Evolutionary conservation across 1,140 invertebrate species (phyloP), one percentile per base, ranked within the genome.

Genomic region (Drosophila persimilis): DNA sequence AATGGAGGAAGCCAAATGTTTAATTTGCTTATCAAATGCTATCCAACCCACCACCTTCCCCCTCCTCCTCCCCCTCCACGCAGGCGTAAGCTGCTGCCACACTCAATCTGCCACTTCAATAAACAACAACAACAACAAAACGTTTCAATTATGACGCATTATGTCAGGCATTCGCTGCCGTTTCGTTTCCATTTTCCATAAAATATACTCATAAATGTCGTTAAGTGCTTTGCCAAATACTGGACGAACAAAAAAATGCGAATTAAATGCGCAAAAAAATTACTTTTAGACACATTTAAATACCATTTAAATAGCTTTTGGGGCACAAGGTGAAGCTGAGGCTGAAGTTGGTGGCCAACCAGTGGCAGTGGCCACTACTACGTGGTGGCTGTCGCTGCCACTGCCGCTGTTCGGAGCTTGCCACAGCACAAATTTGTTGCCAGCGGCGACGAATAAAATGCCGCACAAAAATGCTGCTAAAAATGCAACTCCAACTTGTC

Each of bases 281-380:
- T 80, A 76, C 80, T 78, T 76, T 85, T 85, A 79, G 75, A 89
- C 81, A 89, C 86, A 89, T 89, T 89, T 89, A 89, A 89, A 89
- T 89, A 89, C 85, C 85, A 89, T 89, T 89, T 89, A 89, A 89
- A 89, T 81, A 81, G 75, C 80, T 86, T 81, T 81, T 77, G 66
- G 62, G 70, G 80, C 78, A 79, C 83, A 86, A 86, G 83, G 83
- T 86, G 83, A 83, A 73, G 83, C 81, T 60, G 69, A 31, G 24
- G 72, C 72, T 53, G 57, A 41, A 62, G 50, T 61, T 67, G 65
- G 65, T 69, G 65, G 65, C 62, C 65, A 39, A 66, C 63, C 65
- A 54, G 50, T 67, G 58, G 58, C 66, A 59, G 31, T 71, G 73
- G 69, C 62, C 46, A 63, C 31, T 53, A 9, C 47, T 20, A 20